Conservation (phyloP, 2,797 vertebrate genomes). For the Nannoperca obscura region DNA sequence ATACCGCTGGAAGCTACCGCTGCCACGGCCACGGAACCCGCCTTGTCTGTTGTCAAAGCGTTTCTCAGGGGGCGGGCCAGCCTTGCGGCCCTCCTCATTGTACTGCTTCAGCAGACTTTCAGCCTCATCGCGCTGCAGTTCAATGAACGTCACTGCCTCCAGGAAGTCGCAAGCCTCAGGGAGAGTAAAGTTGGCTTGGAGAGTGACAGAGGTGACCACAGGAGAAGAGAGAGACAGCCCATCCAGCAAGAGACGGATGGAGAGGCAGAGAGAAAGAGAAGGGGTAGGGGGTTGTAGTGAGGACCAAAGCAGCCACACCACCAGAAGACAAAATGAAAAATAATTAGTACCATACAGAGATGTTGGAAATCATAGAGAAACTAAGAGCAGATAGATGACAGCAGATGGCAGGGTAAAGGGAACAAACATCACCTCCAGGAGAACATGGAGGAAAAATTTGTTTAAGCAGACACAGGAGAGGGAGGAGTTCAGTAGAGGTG, state of each 20-base stretch:
- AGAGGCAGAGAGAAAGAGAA: constrained; percentile 47
- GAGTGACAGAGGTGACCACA: constrained; percentile 61
- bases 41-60: constrained; percentile 89
- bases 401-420: constrained; percentile 72
- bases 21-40: constrained; percentile 84
- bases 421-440: constrained; percentile 81
- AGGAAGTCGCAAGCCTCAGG: constrained; percentile 93
- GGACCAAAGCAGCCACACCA: constrained; percentile 82
- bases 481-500: constrained; percentile 68
- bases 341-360: constrained; percentile 77
- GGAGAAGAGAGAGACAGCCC: constrained; percentile 58
- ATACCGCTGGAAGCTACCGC: constrained; percentile 86
- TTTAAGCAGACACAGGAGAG: constrained; percentile 73
- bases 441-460: constrained; percentile 82
- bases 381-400: constrained; percentile 72
- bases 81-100: constrained; percentile 93
- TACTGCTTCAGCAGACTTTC: constrained; percentile 90
- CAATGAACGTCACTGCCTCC: constrained; percentile 87
- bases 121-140: constrained; percentile 89
- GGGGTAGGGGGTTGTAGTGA: constrained; percentile 78
- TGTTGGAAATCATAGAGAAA: constrained; percentile 62
- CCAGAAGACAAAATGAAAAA: constrained; percentile 82
- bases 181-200: constrained; percentile 92
- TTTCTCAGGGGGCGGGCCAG: constrained; percentile 92
- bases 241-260: constrained; percentile 69